Evolutionary conservation across 2,797 vertebrate species (phyloP), one percentile per base, ranked within the genome.

Genomic region (Gobionotothen gibberifrons): DNA sequence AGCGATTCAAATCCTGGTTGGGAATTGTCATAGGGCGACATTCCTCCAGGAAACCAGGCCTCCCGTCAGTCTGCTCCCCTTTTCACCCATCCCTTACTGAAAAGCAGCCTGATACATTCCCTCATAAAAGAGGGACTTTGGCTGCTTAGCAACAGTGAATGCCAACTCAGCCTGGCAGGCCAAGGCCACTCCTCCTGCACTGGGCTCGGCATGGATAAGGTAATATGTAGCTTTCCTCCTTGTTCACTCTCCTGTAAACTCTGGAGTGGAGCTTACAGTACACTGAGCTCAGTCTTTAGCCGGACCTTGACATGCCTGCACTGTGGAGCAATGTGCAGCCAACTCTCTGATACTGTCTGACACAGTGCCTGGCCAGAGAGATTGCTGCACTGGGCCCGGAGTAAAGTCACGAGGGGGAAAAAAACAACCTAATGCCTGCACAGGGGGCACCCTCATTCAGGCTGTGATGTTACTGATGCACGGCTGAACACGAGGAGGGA

Each of bases 121-220:
- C 57, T 85, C 78, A 87, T 90, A 85, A 92, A 90, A 89, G 87
- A 87, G 77, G 76, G 86, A 85, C 87, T 90, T 80, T 79, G 83
- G 93, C 90, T 91, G 92, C 93, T 92, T 84, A 79, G 93, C 91
- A 94, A 95, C 93, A 78, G 53, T 89, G 82, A 94, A 94, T 93
- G 91, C 91, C 88, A 82, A 80, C 86, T 81, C 61, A 40, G 84
- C 73, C 83, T 87, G 76, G 84, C 70, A 40, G 78, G 62, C 78
- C 22, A 2, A 65, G 72, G 85, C 90, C 89, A 69, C 73, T 92
- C 93, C 87, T 90, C 76, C 86, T 60, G 67, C 61, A 72, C 70
- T 36, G 73, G 72, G 78, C 46, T 73, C 52, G 42, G 75, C 80
- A 73, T 70, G 85, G 87, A 84, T 82, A 72, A 89, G 89, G 89